Conservation (phyloP, 2,113 vertebrate genomes). For the Phylloscopus trochiloides region DNA sequence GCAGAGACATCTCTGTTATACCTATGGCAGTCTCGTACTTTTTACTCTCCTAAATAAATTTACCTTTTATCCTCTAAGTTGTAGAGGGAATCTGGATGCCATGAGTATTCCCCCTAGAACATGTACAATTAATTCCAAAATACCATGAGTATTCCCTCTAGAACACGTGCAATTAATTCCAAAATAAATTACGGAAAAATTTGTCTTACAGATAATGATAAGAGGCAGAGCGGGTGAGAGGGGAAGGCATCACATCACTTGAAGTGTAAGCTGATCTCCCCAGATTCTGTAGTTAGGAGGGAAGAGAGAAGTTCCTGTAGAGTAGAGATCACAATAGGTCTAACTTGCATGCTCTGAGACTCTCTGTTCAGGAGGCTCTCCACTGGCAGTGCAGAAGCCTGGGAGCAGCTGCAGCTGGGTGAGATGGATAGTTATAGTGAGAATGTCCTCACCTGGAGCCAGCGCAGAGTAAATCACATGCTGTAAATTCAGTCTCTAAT, state of each 20-base stretch:
- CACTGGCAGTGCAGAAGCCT: background rate
- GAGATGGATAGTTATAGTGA: background rate
- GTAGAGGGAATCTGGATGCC: background rate
- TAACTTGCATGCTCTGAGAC: background rate
- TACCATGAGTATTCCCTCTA: rapidly evolving
- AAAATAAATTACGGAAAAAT: background rate
- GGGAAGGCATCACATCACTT: background rate
- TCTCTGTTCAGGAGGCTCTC: background rate
- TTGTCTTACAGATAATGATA: background rate
- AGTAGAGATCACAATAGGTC: background rate
- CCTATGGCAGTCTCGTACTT: background rate
- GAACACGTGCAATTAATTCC: background rate
- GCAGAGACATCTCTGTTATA: background rate
- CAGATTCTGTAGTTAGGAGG: background rate
- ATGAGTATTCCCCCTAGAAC: background rate
- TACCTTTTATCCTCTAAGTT: background rate
- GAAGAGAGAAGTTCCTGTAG: background rate
- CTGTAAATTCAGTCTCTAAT: background rate
- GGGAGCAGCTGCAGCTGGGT: background rate
- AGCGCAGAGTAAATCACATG: background rate
- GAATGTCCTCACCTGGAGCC: background rate
- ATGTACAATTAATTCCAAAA: background rate
- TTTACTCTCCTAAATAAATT: background rate
- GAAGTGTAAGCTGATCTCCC: background rate
- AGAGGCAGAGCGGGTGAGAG: background rate